Conservation (phyloP, 2,888 invertebrate genomes). For the Leucozona laternaria region DNA sequence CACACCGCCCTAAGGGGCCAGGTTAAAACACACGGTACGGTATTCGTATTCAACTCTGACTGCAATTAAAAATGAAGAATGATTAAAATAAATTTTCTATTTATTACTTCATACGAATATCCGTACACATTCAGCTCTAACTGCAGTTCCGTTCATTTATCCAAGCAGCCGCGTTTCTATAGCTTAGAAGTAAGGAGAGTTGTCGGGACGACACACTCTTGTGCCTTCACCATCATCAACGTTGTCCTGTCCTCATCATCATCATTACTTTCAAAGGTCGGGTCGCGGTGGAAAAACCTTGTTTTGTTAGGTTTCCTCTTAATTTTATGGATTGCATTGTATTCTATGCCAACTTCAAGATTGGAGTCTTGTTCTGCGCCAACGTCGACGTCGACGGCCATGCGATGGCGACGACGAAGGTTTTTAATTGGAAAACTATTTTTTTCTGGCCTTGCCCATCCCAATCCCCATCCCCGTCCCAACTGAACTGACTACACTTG, state of each 20-base stretch:
- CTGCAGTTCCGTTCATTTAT: slow-evolving; percentile 41
- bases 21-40: not conserved
- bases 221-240: slow-evolving; percentile 2
- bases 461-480: slow-evolving; percentile 6
- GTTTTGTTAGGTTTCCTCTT: slow-evolving; percentile 40
- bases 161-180: not conserved
- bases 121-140: slow-evolving; percentile 4
- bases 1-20: not conserved
- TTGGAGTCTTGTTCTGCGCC: slow-evolving; percentile 34
- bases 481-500: not conserved
- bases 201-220: not conserved
- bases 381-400: not conserved
- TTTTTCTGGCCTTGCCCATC: slow-evolving; percentile 34
- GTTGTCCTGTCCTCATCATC: slow-evolving; percentile 27
- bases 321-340: slow-evolving; percentile 59
- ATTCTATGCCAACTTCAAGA: slow-evolving; percentile 51
- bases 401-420: not conserved
- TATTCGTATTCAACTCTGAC: not conserved
- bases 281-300: slow-evolving; percentile 27
- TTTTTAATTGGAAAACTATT: slow-evolving; percentile 67
- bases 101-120: slow-evolving; percentile 40
- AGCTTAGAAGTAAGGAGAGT: not conserved
- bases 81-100: slow-evolving; percentile 59
- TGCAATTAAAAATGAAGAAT: slow-evolving; percentile 56
- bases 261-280: slow-evolving; percentile 31